Percentiles rank a stretch among this genome's conserved stretches.
Conservation (phyloP, 2,113 vertebrate species). For the Cryptotis parvus region DNA sequence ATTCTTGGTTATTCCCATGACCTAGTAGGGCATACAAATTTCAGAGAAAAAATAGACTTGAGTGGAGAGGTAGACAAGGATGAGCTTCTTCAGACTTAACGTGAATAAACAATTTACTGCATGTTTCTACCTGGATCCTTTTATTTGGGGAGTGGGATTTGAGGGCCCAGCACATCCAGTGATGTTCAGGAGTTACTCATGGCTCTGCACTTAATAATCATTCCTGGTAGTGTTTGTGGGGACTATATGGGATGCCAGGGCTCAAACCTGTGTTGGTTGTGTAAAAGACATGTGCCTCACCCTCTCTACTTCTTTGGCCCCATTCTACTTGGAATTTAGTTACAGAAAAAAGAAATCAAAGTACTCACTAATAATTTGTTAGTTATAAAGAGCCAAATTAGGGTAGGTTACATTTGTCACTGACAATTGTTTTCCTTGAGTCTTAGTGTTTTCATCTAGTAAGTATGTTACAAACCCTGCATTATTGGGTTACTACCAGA, state of each 20-base stretch:
- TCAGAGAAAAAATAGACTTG: neutral
- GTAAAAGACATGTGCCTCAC: too few species aligned
- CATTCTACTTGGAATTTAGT: too few species aligned
- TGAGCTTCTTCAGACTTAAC: neutral
- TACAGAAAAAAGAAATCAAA: neutral
- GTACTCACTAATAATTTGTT: neutral
- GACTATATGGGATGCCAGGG: too few species aligned
- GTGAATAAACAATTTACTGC: neutral
- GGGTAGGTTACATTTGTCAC: neutral
- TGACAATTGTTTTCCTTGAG: slow-evolving; percentile 6
- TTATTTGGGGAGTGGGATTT: slow-evolving; percentile 7
- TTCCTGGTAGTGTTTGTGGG: too few species aligned
- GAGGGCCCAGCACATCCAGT: neutral
- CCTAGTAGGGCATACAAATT: fast-evolving
- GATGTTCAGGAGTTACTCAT: too few species aligned
- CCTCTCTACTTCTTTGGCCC: too few species aligned
- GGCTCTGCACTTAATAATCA: too few species aligned
- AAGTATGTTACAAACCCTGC: neutral
- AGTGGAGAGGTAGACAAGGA: neutral
- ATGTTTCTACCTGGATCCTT: neutral
- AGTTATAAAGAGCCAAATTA: neutral
- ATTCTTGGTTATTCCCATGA: neutral
- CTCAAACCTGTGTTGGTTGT: too few species aligned
- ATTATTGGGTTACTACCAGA: neutral
- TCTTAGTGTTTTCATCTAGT: neutral